Base-by-base conservation (phyloP, 2,797 vertebrate genomes). In the Sebastes baramenuke region DNA sequence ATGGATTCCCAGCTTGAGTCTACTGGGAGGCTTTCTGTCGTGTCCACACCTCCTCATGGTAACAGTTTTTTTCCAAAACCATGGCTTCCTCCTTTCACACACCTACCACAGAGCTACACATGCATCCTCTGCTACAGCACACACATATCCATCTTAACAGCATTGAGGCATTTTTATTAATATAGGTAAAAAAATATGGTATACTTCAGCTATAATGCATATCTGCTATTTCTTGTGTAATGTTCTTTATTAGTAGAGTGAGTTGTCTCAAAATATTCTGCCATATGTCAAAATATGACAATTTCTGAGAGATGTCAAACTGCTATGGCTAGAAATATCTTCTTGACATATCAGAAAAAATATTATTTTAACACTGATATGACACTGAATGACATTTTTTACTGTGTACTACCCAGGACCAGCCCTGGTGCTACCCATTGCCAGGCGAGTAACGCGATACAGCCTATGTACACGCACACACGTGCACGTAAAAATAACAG, bases 41-140 rank as follows among this genome's bases (percentile, higher is more conserved):
- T 82, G 84, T 92, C 90, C 84, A 89, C 89, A 92, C 87, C 90
- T 93, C 81, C 83, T 84, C 83, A 83, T 81, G 81, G 69, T 84
- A 69, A 88, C 82, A 62, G 75, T 20, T n/a, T 11, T 52, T 54
- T 85, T 73, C 81, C 77, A 69, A 92, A 91, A 85, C 66, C 75
- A 8, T 18, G 75, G 76, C 81, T 87, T 80, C 60, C 75, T 83
- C 34, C 87, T 85, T 84, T 88, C 79, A 84, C 82, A 91, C 84
- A 87, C 79, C 71, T 54, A 80, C 69, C 62, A 46, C 27, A 67
- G 29, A 78, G 68, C 65, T 61, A 62, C 65, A 49, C 67, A 72
- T 58, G 27, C 24, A 75, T 71, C 36, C 36, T 80, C 59, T 27
- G 20, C 24, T 22, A 32, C 16, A 6, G 22, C 59, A 46, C 38